Evolutionary conservation across 1,140 invertebrate species (phyloP), one percentile per base, ranked within the genome.

Genomic region (Lordiphosa clarofinis): DNA sequence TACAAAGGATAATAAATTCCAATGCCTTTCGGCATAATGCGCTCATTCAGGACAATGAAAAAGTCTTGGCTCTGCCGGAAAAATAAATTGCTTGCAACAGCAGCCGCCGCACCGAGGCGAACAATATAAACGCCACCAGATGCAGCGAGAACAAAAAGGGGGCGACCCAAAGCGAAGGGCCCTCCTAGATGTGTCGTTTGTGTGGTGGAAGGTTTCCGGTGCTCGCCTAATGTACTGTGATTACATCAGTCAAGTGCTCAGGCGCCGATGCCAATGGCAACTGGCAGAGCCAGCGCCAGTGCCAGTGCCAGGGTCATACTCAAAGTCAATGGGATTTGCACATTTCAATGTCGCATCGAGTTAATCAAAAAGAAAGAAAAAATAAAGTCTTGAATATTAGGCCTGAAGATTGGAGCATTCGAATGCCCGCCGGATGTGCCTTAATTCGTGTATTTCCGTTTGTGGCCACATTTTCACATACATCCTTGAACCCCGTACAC

Each of bases 201-300:
- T 46, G 43, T 12, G 24, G 63, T 67, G 46, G 64, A 67, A 58
- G 64, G 47, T 50, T 67, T 67, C 64, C 64, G 67, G 62, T 67
- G 63, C 63, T 67, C 64, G 64, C 40, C 64, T 67, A 67, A 67
- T 67, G 64, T 63, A 67, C 64, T 58, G 55, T 59, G 64, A 67
- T 67, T 67, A 67, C 64, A 67, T 67, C 64, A 67, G 64, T 67
- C 64, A 67, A 67, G 64, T 53, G 55, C 63, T 55, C 54, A 65
- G 64, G 42, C 60, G 21, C 10, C 48, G 38, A 19, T 21, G 48
- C 36, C 48, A 50, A 37, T 50, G 48, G 35, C 62, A 65, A 65
- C 61, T 49, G 44, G 11, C 46, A 38, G 56, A 49, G 21, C 5
- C 40, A n/a, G 21, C 24, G 50, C 9, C 12, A 21, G 5, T 7